phyloP scores from a whole-genome alignment of 2,888 invertebrate species.

The Aspidapion aeneum region DNA sequence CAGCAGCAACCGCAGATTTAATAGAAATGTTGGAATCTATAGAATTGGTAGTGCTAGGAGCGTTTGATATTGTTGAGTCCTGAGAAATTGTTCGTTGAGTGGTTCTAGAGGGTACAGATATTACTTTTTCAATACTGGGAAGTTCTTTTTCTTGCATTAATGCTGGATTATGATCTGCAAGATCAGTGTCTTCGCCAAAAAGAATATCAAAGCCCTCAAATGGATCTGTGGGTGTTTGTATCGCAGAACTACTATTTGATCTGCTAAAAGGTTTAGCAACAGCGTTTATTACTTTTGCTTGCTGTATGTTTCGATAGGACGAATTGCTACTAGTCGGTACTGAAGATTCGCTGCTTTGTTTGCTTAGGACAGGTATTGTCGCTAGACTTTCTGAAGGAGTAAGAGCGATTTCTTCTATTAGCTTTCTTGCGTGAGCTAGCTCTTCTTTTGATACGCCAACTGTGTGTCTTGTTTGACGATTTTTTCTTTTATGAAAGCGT shows the following conservation, averaged over 20 bases:
- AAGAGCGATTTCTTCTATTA: constrained; percentile 63
- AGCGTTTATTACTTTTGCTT: constrained; percentile 41
- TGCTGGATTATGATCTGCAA: too few species aligned
- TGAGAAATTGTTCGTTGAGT: background rate
- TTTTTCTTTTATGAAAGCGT: constrained; percentile 52
- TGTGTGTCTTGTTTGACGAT: constrained; percentile 70
- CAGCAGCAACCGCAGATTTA: constrained; percentile 29
- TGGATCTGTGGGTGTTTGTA: constrained; percentile 45
- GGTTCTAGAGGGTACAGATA: background rate
- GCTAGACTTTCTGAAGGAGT: constrained; percentile 28
- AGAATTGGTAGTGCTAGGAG: constrained; percentile 8
- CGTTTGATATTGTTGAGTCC: background rate
- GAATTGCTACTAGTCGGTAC: constrained; percentile 34
- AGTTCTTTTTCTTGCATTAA: too few species aligned
- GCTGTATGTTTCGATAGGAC: constrained; percentile 30
- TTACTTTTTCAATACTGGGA: too few species aligned
- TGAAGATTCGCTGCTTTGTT: constrained; percentile 51
- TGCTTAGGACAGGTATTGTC: constrained; percentile 38
- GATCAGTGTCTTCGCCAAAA: constrained; percentile 45
- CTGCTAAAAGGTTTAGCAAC: constrained; percentile 46
- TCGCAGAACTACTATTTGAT: constrained; percentile 41
- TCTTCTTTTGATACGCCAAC: constrained; percentile 82
- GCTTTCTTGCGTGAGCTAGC: constrained; percentile 70
- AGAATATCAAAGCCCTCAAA: constrained; percentile 39
- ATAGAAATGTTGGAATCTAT: constrained; percentile 23